Base-by-base conservation (phyloP, 2,888 invertebrate genomes). In the Ceramica pisi region DNA sequence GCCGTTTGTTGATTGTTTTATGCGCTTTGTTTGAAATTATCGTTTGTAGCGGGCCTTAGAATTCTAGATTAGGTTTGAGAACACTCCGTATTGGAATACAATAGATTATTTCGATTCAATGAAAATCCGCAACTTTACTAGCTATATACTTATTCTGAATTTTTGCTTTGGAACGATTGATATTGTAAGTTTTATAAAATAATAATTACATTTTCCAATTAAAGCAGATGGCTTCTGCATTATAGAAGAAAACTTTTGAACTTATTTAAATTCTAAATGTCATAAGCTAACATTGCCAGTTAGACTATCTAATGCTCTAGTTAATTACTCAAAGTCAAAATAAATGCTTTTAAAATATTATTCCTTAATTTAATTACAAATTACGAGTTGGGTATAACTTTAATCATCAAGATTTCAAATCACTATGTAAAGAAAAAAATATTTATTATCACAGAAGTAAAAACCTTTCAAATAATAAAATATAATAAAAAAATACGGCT, bases 1-100 rank as follows among this genome's bases (percentile, higher is more conserved):
- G 62, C 70, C 65, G 56, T 74, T 66, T 56, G 68, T 63, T 67
- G 67, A 80, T 83, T 83, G 74, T 81, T 80, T 83, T 82, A 77
- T 74, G 63, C 65, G 51, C 51, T 75, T 73, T 69, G 60, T 69
- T 77, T 35, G 61, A 69, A 71, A 75, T 75, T 69, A 62, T 63
- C 79, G 67, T 74, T 68, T 63, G 75, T 0, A 64, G 48, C 60
- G 10, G 14, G 59, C 67, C 57, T 63, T 62, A 81, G 53, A 4
- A 53, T 64, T 48, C 41, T 65, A n/a, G 19, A 62, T 55, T 48
- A 41, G 31, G 53, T 66, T 67, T 59, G 16, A 56, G 63, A 67
- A 38, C 10, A 16, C 2, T 67, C n/a, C 41, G 5, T 51, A 57
- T 71, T 71, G 55, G 46, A 71, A 65, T 65, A 67, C 16, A 67